phyloP scores from a whole-genome alignment of 2,113 vertebrate genomes.

The Uria aalge region DNA sequence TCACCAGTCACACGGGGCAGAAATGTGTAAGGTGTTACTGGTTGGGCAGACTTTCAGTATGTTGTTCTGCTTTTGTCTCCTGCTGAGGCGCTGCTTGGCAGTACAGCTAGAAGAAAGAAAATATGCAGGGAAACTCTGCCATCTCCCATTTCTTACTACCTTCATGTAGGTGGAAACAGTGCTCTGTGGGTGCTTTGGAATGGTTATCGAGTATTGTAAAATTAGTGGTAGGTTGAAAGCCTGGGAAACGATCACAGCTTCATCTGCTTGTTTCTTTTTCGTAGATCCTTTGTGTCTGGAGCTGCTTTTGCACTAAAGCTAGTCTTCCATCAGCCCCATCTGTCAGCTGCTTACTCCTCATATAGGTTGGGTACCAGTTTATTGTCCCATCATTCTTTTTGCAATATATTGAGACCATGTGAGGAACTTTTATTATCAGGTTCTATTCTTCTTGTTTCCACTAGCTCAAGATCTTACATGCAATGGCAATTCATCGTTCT shows the following conservation, averaged over 20 bases:
- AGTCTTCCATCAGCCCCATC: neutral
- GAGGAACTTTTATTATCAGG: neutral
- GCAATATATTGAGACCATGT: neutral
- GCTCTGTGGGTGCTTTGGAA: neutral
- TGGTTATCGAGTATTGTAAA: neutral
- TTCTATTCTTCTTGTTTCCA: neutral
- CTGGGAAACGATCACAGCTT: neutral
- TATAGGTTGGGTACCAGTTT: neutral
- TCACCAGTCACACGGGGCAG: neutral
- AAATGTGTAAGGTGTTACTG: neutral
- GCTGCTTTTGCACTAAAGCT: neutral
- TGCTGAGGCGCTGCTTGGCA: neutral
- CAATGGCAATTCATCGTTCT: neutral
- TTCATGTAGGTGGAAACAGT: neutral
- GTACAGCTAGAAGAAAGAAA: neutral
- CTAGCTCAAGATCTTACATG: neutral
- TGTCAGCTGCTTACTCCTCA: neutral
- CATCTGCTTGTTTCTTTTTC: neutral
- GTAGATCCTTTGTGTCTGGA: neutral
- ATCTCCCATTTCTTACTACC: neutral
- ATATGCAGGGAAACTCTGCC: neutral
- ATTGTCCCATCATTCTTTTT: neutral
- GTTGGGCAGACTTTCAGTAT: neutral
- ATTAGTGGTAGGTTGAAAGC: neutral
- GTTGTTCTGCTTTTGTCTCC: neutral